Base-by-base conservation (phyloP, 2,113 vertebrate species). In the Pterophyllum scalare region DNA sequence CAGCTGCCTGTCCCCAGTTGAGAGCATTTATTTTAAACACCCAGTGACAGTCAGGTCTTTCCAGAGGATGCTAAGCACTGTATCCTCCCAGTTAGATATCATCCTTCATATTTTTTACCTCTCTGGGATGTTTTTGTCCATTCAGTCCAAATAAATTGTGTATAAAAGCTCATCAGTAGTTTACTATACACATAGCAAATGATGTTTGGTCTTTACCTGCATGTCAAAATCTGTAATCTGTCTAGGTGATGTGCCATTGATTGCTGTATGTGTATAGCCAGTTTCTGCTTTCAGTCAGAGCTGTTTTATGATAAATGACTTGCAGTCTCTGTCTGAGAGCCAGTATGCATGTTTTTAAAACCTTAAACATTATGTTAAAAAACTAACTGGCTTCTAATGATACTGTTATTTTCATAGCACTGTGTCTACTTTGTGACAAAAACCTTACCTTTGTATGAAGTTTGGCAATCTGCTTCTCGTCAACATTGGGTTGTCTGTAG, bases 381-480 rank as follows among this genome's bases (percentile, higher is more conserved):
- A 20, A 72, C 43, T 28, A 70, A 0, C 65, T 22, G 9, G 9
- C 19, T 57, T 9, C 54, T 11, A 11, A 11, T n/a, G 9, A 57
- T 22, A 57, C 2, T 57, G n/a, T 57, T 57, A 52, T 19, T 19
- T 52, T 6, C 5, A 49, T 3, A 13, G 5, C 15, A 17, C 19
- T 52, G 15, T 52, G 49, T 19, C 17, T 52, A 57, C 56, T 57
- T 22, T 10, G 38, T 9, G 17, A 7, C 7, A n/a, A 0, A 14
- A 4, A 1, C 40, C 22, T 80, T 82, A 97, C 96, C 96, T 96
- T 96, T 1, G 96, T 96, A 20, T 97, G 96, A 22, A 97, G 94
- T 82, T 96, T 97, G 89, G 95, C 93, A 6, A 97, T 95, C 87
- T 96, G 95, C 33, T 97, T 97, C 88, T 97, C 95, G n/a, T 97